phyloP scores from a whole-genome alignment of 30 jellyfish, hydroid and myxozoan genomes.

The Phacellophora camtschatica region DNA sequence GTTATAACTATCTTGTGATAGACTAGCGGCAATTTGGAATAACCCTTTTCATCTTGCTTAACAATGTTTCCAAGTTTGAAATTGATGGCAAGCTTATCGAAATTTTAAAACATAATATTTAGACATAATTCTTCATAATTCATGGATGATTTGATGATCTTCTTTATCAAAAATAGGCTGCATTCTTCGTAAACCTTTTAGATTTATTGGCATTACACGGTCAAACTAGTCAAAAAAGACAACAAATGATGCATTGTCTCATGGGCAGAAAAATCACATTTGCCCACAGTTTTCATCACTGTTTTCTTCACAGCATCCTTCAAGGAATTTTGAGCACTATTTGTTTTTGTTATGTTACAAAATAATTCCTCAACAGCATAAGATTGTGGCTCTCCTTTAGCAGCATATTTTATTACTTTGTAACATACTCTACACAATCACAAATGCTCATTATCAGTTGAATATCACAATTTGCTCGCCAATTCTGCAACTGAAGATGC shows the following conservation, averaged over 20 bases:
- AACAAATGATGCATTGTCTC: constrained; percentile 30
- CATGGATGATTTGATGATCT: not conserved
- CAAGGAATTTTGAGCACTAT: not conserved
- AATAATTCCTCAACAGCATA: not conserved
- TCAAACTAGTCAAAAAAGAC: not conserved
- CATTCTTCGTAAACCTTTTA: constrained; percentile 1
- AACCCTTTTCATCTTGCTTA: not conserved
- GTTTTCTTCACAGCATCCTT: not conserved
- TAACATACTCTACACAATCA: constrained; percentile 40
- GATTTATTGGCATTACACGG: not conserved
- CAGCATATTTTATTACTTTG: constrained; percentile 60
- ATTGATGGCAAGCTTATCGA: not conserved
- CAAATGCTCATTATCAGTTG: not conserved
- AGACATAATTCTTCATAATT: not conserved
- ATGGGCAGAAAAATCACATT: constrained; percentile 37
- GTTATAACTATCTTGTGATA: not conserved
- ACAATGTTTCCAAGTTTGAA: not conserved
- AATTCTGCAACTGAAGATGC: not conserved
- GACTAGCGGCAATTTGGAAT: not conserved
- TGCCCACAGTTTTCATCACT: constrained; percentile 12
- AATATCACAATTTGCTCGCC: constrained; percentile 38
- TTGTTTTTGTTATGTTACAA: not conserved
- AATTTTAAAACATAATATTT: not conserved
- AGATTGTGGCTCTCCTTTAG: constrained; percentile 16
- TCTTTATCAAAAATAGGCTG: not conserved